phyloP scores from a whole-genome alignment of 2,113 vertebrate genomes.

The Tonatia bakeri region DNA sequence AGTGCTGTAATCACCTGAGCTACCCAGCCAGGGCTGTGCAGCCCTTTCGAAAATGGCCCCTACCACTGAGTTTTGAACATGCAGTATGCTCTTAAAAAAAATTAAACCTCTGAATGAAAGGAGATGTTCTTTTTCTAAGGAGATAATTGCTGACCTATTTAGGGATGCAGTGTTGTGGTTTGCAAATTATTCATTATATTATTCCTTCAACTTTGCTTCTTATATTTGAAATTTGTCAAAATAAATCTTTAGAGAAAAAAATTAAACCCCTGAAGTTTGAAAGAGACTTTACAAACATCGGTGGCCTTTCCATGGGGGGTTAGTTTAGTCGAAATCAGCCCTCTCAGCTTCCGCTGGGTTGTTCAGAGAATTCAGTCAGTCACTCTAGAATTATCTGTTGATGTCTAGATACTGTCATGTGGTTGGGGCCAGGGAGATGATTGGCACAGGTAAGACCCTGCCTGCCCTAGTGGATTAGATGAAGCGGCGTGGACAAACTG shows the following conservation, averaged over 20 bases:
- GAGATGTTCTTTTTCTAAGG: neutral
- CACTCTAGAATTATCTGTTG: neutral
- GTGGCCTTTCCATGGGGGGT: neutral
- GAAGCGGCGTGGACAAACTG: neutral
- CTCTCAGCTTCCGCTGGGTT: neutral
- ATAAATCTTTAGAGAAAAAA: neutral
- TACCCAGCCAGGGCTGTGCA: neutral
- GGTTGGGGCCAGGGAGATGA: neutral
- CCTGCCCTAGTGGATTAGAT: neutral
- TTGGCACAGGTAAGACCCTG: neutral
- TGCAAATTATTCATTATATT: neutral
- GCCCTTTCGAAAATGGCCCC: neutral
- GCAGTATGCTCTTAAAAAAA: neutral
- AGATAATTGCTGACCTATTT: neutral
- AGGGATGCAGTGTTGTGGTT: neutral
- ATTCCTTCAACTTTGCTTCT: neutral
- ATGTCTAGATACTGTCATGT: neutral
- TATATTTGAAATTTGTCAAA: neutral
- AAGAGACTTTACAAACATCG: neutral
- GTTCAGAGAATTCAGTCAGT: neutral
- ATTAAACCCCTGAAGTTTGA: neutral
- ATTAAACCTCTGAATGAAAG: neutral
- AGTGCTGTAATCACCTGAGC: too few species aligned
- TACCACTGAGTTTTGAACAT: neutral
- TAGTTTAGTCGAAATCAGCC: neutral